A percentile compares a stretch with the other conserved stretches of the same genome.
Conservation (phyloP, 2,888 invertebrate genomes). For the Penaeus monodon region DNA sequence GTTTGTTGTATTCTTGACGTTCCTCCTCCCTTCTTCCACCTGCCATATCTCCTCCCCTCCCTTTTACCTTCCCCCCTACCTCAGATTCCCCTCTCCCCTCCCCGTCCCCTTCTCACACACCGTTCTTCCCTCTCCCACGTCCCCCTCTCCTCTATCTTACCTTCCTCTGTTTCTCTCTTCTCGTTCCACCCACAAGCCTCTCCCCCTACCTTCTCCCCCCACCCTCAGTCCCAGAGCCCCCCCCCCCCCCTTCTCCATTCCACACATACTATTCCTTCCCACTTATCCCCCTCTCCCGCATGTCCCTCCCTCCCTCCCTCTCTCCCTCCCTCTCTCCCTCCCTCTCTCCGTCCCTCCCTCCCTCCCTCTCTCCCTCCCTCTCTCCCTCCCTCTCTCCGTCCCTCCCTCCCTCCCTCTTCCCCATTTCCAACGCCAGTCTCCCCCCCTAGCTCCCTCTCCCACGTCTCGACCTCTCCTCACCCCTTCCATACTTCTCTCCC, state of each 20-base stretch:
- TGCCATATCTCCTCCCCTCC: neutral
- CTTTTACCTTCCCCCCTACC: neutral
- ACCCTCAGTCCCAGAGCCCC: neutral
- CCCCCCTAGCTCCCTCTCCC: too few species aligned
- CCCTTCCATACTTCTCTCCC: too few species aligned
- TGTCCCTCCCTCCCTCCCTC: neutral
- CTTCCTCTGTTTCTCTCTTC: neutral
- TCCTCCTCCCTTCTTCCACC: neutral
- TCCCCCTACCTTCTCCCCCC: neutral
- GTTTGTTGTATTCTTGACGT: neutral
- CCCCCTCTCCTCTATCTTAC: neutral
- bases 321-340: slow-evolving; percentile 10
- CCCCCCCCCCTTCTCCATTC: neutral
- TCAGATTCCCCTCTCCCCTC: neutral
- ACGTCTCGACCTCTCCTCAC: too few species aligned
- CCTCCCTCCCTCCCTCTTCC: neutral
- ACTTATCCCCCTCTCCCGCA: neutral
- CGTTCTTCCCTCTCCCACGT: too few species aligned
- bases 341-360: neutral
- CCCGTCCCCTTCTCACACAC: neutral
- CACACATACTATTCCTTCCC: neutral
- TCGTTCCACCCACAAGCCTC: neutral
- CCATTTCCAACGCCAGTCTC: neutral
- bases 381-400: neutral
- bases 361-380: neutral